phyloP scores from a whole-genome alignment of 1,140 invertebrate species.

The Ridgeia piscesae region DNA sequence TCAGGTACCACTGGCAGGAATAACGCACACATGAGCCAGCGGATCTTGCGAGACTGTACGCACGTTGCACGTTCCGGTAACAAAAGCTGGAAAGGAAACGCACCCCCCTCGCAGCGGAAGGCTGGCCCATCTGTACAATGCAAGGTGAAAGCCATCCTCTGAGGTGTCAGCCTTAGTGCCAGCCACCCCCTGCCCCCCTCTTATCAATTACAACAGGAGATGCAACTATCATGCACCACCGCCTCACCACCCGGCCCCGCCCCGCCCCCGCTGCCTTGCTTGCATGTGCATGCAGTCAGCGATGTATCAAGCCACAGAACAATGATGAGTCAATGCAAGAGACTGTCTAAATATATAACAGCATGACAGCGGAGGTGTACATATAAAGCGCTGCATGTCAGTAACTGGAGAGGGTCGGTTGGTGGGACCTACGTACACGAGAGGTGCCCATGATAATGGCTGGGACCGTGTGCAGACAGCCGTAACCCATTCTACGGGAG shows the following conservation, averaged over 20 bases:
- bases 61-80: background rate
- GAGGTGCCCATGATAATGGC: background rate
- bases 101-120: background rate
- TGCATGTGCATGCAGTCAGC: background rate
- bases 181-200: background rate
- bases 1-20: background rate
- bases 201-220: conserved; percentile 1
- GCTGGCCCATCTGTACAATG: background rate
- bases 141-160: background rate
- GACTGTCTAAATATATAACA: background rate
- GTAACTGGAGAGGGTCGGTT: background rate
- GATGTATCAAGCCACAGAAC: background rate
- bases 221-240: background rate
- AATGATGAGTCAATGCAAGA: background rate
- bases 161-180: background rate
- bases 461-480: background rate
- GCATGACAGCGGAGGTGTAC: background rate
- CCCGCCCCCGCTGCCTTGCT: no score
- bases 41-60: background rate
- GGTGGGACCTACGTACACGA: no score
- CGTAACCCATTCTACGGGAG: background rate
- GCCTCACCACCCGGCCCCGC: no score
- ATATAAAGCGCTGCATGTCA: background rate
- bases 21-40: background rate
- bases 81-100: background rate